These are phyloP conservation scores for Trogon melanurus DNA, from an alignment of 2,113 vertebrate species.

Conservation along the genomic window DNA sequence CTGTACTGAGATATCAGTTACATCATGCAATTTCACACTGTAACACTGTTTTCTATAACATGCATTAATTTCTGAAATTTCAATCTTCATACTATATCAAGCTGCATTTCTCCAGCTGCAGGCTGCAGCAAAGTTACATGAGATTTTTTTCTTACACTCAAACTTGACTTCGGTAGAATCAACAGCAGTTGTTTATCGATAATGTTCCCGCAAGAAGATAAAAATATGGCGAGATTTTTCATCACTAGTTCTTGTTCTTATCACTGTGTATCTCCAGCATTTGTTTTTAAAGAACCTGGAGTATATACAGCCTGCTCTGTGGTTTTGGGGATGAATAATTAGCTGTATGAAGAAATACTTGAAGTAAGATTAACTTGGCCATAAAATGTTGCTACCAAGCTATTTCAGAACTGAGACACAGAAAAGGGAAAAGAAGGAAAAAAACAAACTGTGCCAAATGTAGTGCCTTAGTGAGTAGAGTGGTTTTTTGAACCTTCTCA, in stretches of 20 bases:
- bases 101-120: neutral
- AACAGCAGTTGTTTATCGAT: neutral
- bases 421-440: neutral
- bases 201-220: neutral
- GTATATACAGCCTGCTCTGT: neutral
- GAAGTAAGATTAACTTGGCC: neutral
- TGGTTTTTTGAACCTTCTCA: neutral
- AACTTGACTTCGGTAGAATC: neutral
- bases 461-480: neutral
- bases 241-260: neutral
- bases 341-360: neutral
- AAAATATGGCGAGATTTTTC: neutral
- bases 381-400: neutral
- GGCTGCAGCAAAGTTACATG: neutral
- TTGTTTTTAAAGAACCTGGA: neutral
- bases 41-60: neutral
- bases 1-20: neutral
- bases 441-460: neutral
- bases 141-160: neutral
- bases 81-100: neutral
- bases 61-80: neutral
- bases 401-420: constrained; percentile 9
- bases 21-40: neutral
- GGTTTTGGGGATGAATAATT: neutral
- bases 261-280: neutral